A percentile compares a stretch with the other conserved stretches of the same genome.
These are phyloP conservation scores for Pseudoatta argentina DNA, from an alignment of 1,140 invertebrate species.

Conservation along the genomic window DNA sequence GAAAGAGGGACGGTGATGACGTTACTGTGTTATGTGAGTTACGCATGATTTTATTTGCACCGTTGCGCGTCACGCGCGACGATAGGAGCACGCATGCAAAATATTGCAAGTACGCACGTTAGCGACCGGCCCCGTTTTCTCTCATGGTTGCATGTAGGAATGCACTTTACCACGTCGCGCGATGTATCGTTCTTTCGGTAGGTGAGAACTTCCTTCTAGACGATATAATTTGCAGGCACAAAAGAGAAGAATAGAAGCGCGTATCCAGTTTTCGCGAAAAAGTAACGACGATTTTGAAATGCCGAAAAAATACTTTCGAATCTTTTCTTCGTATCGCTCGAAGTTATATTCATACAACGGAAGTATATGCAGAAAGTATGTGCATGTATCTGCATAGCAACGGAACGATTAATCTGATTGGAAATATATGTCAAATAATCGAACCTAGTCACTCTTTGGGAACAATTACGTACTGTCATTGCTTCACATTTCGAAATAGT, in stretches of 20 bases:
- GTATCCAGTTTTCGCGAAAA: neutral
- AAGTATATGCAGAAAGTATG: too few species aligned
- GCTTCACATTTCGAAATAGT: neutral
- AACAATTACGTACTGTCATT: neutral
- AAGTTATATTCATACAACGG: neutral
- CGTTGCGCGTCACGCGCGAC: slow-evolving; percentile 26
- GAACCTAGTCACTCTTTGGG: neutral
- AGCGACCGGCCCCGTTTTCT: slow-evolving; percentile 35
- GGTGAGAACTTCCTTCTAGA: slow-evolving; percentile 29
- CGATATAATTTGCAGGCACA: neutral
- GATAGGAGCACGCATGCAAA: slow-evolving; percentile 28
- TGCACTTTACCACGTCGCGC: slow-evolving; percentile 32
- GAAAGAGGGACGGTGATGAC: neutral
- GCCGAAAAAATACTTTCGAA: neutral
- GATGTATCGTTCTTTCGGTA: neutral
- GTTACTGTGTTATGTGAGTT: neutral
- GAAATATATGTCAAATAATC: neutral
- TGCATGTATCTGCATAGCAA: neutral
- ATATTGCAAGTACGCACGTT: slow-evolving; percentile 4
- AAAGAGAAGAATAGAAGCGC: neutral
- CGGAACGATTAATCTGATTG: neutral
- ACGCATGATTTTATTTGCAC: slow-evolving; percentile 61
- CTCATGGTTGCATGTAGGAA: slow-evolving; percentile 49
- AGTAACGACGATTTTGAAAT: neutral
- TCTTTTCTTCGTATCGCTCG: neutral